Evolutionary conservation across 2,113 vertebrate genomes (phyloP), one percentile per base, ranked within the genome.

Genomic region (Ophiodon elongatus): DNA sequence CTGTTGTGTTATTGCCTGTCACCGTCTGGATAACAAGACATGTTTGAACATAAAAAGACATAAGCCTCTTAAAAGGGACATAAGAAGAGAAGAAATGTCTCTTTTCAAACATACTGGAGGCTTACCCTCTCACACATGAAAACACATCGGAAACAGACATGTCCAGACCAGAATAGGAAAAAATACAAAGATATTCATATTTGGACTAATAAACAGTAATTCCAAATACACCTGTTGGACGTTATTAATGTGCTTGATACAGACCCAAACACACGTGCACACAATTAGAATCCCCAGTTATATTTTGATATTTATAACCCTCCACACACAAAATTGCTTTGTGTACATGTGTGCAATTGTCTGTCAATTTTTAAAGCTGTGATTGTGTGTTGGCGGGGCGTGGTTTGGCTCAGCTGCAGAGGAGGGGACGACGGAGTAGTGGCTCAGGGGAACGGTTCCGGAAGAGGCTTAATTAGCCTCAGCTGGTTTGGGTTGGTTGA

Each of bases 61-160:
- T 63, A 59, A 80, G 64, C 70, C 39, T 68, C 63, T 63, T 73
- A 17, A 64, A n/a, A 37, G n/a, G 57, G 23, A 43, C 19, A 76
- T 71, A 54, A 21, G 17, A 14, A 23, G 4, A 66, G 9, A 71
- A 23, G n/a, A 75, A 64, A 6, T 0, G 31, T 4, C 31, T 37
- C 43, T 27, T 67, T 60, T 25, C 8, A n/a, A 33, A 25, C 1
- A 0, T 13, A 35, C 10, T n/a, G 19, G 45, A 76, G 43, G 19
- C 54, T 33, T 73, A 62, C 10, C 9, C 17, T 52, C 31, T 47
- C 25, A 39, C 37, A 41, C 33, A 60, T 15, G 27, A 19, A 47
- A 23, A 47, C 11, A 64, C 19, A 9, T 11, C 11, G 29, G 31
- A 54, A 35, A 21, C 37, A 29, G 21, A 43, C 4, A 7, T 29